Percentiles rank a stretch among this genome's conserved stretches.
Conservation (phyloP, 2,888 invertebrate species). For the Drosophila pegasa region DNA sequence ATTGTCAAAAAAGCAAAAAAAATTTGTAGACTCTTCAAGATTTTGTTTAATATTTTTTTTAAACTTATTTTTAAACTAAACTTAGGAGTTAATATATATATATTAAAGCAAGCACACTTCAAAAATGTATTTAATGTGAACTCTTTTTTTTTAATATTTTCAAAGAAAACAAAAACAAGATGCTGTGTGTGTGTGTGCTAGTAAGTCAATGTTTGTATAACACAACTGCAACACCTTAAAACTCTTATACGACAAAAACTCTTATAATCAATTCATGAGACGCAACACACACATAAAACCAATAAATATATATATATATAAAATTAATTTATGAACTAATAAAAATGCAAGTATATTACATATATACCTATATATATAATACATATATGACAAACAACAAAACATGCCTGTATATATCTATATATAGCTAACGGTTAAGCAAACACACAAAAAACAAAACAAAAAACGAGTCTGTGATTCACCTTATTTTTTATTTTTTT, state of each 20-base stretch:
- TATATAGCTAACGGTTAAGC: constrained; percentile 36
- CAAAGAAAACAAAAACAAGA: background rate
- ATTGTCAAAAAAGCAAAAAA: constrained; percentile 3
- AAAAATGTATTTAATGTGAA: constrained; percentile 5
- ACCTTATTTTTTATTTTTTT: constrained; percentile 47
- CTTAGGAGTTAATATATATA: background rate
- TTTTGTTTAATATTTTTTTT: constrained; percentile 1
- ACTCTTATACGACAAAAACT: constrained; percentile 12
- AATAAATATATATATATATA: constrained; percentile 22
- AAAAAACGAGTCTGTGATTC: constrained; percentile 71
- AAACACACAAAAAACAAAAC: constrained; percentile 2
- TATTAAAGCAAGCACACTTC: constrained; percentile 1
- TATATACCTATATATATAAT: constrained; percentile 37
- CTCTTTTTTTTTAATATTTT: background rate
- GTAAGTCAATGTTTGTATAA: constrained; percentile 6
- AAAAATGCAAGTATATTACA: constrained; percentile 60
- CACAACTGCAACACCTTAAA: constrained; percentile 6
- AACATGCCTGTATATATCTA: constrained; percentile 42
- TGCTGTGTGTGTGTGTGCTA: constrained; percentile 16
- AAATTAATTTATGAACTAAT: constrained; percentile 60
- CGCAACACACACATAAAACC: constrained; percentile 27
- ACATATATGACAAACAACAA: constrained; percentile 34
- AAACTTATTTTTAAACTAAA: background rate
- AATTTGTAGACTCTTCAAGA: constrained; percentile 1
- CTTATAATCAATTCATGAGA: constrained; percentile 34